These are phyloP conservation scores for Ictalurus punctatus DNA, from an alignment of 2,113 vertebrate genomes.

Conservation along the genomic window DNA sequence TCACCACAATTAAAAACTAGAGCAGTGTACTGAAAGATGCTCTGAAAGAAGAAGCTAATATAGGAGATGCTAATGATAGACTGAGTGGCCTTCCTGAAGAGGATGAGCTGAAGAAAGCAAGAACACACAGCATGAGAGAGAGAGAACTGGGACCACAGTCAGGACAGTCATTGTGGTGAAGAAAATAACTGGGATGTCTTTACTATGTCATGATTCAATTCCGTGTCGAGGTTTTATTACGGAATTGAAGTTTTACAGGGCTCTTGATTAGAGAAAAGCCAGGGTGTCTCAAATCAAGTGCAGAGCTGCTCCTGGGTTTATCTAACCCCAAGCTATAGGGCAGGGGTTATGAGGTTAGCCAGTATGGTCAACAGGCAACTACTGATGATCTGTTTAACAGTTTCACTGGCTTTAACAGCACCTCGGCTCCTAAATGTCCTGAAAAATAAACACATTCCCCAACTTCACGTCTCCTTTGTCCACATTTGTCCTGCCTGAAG, in stretches of 20 bases:
- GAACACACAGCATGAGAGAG: conserved; percentile 21
- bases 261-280: conserved; percentile 2
- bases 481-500: conserved; percentile 7
- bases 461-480: conserved; percentile 48
- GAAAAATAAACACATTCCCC: conserved; percentile 58
- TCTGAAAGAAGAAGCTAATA: conserved; percentile 56
- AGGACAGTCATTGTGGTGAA: conserved; percentile 58
- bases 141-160: conserved; percentile 56
- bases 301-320: conserved; percentile 33
- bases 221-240: conserved; percentile 39
- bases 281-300: conserved; percentile 46
- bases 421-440: conserved; percentile 42
- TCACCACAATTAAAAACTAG: conserved; percentile 70
- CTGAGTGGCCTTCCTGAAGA: conserved; percentile 58
- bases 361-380: conserved; percentile 35
- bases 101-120: conserved; percentile 57
- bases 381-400: conserved; percentile 52
- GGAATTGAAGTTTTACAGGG: conserved; percentile 35
- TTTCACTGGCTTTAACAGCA: conserved; percentile 44
- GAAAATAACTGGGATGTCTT: conserved; percentile 35
- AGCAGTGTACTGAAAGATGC: conserved; percentile 58
- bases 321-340: conserved; percentile 46
- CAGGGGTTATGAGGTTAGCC: conserved; percentile 49
- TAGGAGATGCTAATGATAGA: conserved; percentile 73
- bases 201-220: conserved; percentile 35